These are phyloP conservation scores for Drosophila ogumai DNA, from an alignment of 1,140 invertebrate species.

Conservation along the genomic window DNA sequence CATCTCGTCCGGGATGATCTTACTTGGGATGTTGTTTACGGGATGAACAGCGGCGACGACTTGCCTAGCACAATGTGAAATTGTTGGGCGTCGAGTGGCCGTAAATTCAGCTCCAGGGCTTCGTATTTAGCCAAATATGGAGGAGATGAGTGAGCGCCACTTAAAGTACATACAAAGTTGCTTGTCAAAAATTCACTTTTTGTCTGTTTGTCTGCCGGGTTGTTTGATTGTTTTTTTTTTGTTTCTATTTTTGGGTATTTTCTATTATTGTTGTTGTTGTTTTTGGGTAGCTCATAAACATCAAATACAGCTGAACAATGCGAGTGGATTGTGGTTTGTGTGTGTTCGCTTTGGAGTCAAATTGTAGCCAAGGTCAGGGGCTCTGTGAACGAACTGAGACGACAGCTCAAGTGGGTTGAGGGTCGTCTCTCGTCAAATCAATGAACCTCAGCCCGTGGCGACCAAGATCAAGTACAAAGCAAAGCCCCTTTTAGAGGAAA, in stretches of 20 bases:
- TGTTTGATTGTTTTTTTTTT: constrained; percentile 33
- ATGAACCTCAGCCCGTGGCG: constrained; percentile 47
- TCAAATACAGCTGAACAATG: constrained; percentile 60
- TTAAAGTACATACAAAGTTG: constrained; percentile 59
- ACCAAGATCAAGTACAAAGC: constrained; percentile 73
- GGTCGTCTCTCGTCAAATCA: constrained; percentile 63
- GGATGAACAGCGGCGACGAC: constrained; percentile 1
- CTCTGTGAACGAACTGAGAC: constrained; percentile 76
- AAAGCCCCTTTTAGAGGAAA: constrained; percentile 1
- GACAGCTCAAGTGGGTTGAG: constrained; percentile 47
- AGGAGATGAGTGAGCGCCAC: constrained; percentile 59
- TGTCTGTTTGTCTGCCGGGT: constrained; percentile 27
- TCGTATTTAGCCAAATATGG: constrained; percentile 58
- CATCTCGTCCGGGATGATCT: constrained; percentile 29
- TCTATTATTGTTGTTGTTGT: constrained; percentile 23
- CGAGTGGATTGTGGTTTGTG: constrained; percentile 21
- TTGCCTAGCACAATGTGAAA: constrained; percentile 41
- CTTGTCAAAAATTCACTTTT: constrained; percentile 55
- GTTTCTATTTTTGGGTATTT: constrained; percentile 53
- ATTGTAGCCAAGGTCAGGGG: constrained; percentile 79
- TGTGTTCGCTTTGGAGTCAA: constrained; percentile 39
- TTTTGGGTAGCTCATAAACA: constrained; percentile 37
- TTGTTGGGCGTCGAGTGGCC: constrained; percentile 46
- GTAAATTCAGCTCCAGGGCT: constrained; percentile 36
- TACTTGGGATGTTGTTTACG: constrained; percentile 60